A percentile compares a stretch with the other conserved stretches of the same genome.
Conservation (phyloP, 1,140 invertebrate species). For the Nephila pilipes region DNA sequence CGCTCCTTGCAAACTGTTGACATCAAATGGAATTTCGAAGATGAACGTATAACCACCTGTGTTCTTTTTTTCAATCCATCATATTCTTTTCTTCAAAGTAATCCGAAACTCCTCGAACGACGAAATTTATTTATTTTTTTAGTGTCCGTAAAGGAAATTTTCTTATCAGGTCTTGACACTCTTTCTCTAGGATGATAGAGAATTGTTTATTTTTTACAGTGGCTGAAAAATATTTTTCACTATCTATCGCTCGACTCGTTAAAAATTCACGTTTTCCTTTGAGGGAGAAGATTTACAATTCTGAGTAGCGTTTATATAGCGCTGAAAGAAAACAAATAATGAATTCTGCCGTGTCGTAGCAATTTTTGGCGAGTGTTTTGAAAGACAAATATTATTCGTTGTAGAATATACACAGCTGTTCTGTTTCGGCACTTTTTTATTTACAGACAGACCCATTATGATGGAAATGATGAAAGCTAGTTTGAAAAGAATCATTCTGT, state of each 20-base stretch:
- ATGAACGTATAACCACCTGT: conserved; percentile 18
- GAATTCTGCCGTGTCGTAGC: background rate
- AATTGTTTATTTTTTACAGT: background rate
- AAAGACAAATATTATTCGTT: background rate
- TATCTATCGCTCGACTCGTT: background rate
- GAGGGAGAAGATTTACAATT: background rate
- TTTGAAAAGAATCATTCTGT: background rate
- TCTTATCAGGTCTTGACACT: conserved; percentile 10
- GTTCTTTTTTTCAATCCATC: conserved; percentile 40
- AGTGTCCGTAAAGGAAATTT: background rate
- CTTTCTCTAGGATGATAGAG: background rate
- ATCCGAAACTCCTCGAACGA: background rate
- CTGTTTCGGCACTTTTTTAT: background rate
- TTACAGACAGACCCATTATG: background rate
- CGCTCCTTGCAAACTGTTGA: conserved; percentile 14
- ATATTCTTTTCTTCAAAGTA: background rate
- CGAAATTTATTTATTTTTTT: background rate
- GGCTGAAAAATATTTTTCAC: background rate
- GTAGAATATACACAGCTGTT: background rate
- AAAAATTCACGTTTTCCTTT: conserved; percentile 19
- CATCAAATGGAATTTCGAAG: conserved; percentile 46
- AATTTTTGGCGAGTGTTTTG: background rate
- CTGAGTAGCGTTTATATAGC: background rate
- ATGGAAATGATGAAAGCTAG: background rate
- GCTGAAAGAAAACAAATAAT: background rate